These are phyloP conservation scores for Astyanax mexicanus DNA, from an alignment of 2,797 vertebrate genomes.

Conservation along the genomic window DNA sequence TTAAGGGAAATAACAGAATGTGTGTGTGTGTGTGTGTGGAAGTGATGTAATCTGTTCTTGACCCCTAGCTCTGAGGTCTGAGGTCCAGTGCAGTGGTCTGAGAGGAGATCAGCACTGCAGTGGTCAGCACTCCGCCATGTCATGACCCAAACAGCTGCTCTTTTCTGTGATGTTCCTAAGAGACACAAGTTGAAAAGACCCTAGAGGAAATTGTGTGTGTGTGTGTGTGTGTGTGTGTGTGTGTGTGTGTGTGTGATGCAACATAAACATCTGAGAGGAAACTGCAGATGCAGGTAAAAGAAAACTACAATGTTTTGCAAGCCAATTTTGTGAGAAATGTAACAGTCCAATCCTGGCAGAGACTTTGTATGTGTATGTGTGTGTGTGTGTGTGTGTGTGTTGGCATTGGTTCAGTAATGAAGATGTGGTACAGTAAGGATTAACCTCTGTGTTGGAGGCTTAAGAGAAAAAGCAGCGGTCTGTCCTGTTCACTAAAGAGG, in stretches of 20 bases:
- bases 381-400: slow-evolving; percentile 21
- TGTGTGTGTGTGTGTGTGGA: not conserved
- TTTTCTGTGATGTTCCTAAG: not conserved
- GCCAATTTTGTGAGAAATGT: not conserved
- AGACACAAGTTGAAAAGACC: not conserved
- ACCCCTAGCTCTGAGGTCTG: not conserved
- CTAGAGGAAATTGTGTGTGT: not conserved
- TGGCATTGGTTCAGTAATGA: slow-evolving; percentile 76
- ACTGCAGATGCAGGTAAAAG: not conserved
- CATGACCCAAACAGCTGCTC: slow-evolving; percentile 10
- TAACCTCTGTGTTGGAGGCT: slow-evolving; percentile 75
- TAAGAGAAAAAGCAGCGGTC: slow-evolving; percentile 76
- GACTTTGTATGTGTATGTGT: slow-evolving; percentile 1
- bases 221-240: no score
- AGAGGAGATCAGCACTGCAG: not conserved
- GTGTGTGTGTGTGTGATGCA: no score
- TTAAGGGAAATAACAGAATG: not conserved
- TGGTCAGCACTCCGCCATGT: not conserved
- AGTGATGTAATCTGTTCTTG: not conserved
- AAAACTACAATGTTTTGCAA: not conserved
- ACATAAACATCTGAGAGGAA: not conserved
- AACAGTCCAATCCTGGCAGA: not conserved
- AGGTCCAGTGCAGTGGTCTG: not conserved
- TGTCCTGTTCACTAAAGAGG: slow-evolving; percentile 82
- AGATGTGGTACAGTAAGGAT: slow-evolving; percentile 79